Percentiles rank a stretch among this genome's conserved stretches.
phyloP scores from a whole-genome alignment of 1,140 invertebrate genomes.

The Drosophila simulans region DNA sequence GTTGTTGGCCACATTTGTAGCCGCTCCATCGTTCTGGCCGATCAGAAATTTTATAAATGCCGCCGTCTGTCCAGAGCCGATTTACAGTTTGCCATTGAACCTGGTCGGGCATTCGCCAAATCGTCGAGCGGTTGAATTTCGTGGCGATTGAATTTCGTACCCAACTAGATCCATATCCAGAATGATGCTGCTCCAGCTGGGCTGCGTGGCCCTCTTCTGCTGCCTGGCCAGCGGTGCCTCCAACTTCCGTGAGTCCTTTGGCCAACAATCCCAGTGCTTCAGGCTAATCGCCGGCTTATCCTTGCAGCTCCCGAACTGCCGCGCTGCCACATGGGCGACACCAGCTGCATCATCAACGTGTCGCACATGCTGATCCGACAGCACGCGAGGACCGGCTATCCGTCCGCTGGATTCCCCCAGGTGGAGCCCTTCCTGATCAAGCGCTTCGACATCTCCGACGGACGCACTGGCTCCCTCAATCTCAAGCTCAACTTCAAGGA shows the following conservation, averaged over 20 bases:
- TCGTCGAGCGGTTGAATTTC: slow-evolving; percentile 30
- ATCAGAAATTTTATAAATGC: slow-evolving; percentile 80
- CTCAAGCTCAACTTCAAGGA: slow-evolving; percentile 78
- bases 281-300: not conserved
- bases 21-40: slow-evolving; percentile 16
- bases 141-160: not conserved
- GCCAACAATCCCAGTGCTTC: not conserved
- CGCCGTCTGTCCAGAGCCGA: slow-evolving; percentile 77
- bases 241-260: slow-evolving; percentile 67
- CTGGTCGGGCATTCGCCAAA: slow-evolving; percentile 80
- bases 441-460: slow-evolving; percentile 75
- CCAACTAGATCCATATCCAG: not conserved
- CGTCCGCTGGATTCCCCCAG: slow-evolving; percentile 68
- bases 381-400: slow-evolving; percentile 66
- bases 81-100: slow-evolving; percentile 85
- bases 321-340: slow-evolving; percentile 68
- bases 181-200: slow-evolving; percentile 54
- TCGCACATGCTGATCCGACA: slow-evolving; percentile 60
- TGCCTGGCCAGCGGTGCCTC: slow-evolving; percentile 46
- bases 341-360: slow-evolving; percentile 68
- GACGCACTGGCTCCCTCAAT: slow-evolving; percentile 69
- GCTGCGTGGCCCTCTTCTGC: slow-evolving; percentile 32
- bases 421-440: slow-evolving; percentile 77
- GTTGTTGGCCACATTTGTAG: slow-evolving; percentile 8
- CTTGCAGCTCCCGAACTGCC: slow-evolving; percentile 72